A percentile compares a stretch with the other conserved stretches of the same genome.
phyloP scores from a whole-genome alignment of 1,140 invertebrate species.

The Thrips palmi region DNA sequence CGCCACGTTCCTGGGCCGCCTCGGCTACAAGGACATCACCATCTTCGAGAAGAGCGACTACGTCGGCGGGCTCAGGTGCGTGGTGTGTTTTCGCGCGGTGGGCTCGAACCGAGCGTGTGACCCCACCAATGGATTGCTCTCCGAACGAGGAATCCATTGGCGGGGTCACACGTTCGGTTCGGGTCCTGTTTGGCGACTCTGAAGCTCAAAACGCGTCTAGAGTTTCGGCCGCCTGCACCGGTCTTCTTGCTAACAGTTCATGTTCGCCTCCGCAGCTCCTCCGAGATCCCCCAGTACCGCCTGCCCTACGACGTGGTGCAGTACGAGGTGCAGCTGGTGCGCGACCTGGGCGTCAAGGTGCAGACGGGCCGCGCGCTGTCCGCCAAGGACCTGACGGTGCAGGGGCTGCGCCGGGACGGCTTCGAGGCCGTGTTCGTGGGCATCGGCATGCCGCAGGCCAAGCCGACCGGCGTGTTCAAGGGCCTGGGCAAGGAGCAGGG shows the following conservation, averaged over 20 bases:
- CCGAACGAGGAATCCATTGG: too few species aligned
- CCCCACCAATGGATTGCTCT: too few species aligned
- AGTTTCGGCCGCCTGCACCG: too few species aligned
- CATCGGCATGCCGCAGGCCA: constrained; percentile 87
- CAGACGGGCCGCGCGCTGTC: constrained; percentile 40
- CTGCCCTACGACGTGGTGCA: constrained; percentile 82
- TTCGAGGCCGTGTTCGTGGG: constrained; percentile 78
- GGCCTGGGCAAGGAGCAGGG: constrained; percentile 61
- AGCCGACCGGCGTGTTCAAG: constrained; percentile 60
- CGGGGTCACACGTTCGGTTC: too few species aligned
- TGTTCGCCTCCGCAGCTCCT: constrained; percentile 41
- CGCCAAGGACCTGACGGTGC: constrained; percentile 43
- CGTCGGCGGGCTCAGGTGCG: constrained; percentile 72
- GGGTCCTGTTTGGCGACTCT: too few species aligned
- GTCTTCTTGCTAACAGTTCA: too few species aligned
- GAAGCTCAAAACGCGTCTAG: too few species aligned
- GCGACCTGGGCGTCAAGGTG: constrained; percentile 83
- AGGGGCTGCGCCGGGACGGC: constrained; percentile 46
- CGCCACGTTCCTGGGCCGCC: constrained; percentile 80
- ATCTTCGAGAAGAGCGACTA: constrained; percentile 83
- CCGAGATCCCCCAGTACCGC: constrained; percentile 94
- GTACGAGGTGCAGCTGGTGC: constrained; percentile 83
- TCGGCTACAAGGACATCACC: constrained; percentile 81
- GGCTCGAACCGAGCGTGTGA: too few species aligned
- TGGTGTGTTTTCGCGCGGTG: constrained; percentile 5